Conservation (phyloP, 1,140 invertebrate genomes). For the Globodera ellingtonae region DNA sequence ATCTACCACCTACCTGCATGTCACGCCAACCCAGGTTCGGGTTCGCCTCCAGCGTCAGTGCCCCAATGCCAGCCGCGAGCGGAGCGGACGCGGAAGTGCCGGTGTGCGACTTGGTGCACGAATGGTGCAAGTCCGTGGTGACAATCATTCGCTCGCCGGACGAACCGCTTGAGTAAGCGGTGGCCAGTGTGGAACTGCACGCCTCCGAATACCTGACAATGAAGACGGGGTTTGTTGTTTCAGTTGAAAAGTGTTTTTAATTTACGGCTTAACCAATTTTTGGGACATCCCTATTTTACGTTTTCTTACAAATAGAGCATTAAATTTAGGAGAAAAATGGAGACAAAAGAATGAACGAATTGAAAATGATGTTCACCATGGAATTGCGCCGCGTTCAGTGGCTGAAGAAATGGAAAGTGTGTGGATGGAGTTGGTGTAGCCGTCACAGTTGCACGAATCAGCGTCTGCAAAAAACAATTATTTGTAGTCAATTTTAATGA, state of each 20-base stretch:
- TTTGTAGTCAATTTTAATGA: too few relatives aligned
- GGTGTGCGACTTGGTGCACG: conserved; percentile 68
- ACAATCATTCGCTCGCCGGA: conserved; percentile 65
- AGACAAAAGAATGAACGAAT: background rate
- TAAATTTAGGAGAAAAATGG: too few relatives aligned
- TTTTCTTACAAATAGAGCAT: too few relatives aligned
- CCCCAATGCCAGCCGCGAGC: conserved; percentile 69
- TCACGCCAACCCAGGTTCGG: conserved; percentile 62
- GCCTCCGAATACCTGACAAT: conserved; percentile 82
- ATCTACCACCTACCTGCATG: conserved; percentile 31
- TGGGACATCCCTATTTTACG: too few relatives aligned
- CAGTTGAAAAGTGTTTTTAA: too few relatives aligned
- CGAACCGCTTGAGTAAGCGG: conserved; percentile 92
- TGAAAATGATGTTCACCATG: conserved; percentile 74
- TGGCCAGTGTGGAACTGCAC: conserved; percentile 90
- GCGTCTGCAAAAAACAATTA: conserved; percentile 25
- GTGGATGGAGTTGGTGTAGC: conserved; percentile 74
- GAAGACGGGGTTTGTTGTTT: background rate
- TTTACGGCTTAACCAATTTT: too few relatives aligned
- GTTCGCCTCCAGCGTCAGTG: conserved; percentile 71
- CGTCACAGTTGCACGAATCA: conserved; percentile 95
- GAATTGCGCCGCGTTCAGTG: conserved; percentile 79
- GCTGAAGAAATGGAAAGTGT: conserved; percentile 96
- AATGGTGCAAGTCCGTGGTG: conserved; percentile 90
- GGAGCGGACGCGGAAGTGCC: conserved; percentile 54